Base-by-base conservation (phyloP, 1,140 invertebrate genomes). In the Drosophila elegans region DNA sequence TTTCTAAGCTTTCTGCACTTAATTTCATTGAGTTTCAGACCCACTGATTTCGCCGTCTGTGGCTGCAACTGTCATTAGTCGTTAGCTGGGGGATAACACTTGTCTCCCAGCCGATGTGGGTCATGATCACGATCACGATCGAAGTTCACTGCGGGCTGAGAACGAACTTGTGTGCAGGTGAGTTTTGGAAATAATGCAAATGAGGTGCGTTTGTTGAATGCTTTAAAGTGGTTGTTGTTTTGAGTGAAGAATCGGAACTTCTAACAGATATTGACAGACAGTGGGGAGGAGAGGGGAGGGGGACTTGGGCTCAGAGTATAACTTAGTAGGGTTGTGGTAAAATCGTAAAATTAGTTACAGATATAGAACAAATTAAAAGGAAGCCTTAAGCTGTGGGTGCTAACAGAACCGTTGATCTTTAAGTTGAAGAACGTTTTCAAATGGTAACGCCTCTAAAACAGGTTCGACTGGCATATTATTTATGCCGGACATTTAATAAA, bases 61-160 rank as follows among this genome's bases (percentile, higher is more conserved):
- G 46, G 10, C 13, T 11, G 42, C 55, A 32, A 57, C 13, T 45
- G 42, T 29, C 45, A 46, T 46, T 66, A 25, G 44, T 38, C 32
- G 49, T 68, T 68, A 41, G 42, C 29, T 21, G 42, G 13, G 49
- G 62, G 49, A 68, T 55, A 68, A 13, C 64, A 36, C 49, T 49
- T 57, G 44, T 29, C 63, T 48, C 44, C 64, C 32, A 32, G 6
- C 52, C 29, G 66, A 71, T 71, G 64, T 71, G 44, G 64, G 67
- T 71, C 67, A 71, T 39, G 67, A 71, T 46, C 64, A 71, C 51
- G 46, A 55, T 64, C 57, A 32, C 54, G 60, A 62, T 62, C 54
- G 16, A 38, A 64, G 41, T 36, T 61, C 32, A 64, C 21, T 13
- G 32, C 39, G 41, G 21, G 25, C 55, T 64, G 62, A 38, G 56